These are phyloP conservation scores for Mustela nigripes DNA, from an alignment of 2,113 vertebrate species.

Conservation along the genomic window DNA sequence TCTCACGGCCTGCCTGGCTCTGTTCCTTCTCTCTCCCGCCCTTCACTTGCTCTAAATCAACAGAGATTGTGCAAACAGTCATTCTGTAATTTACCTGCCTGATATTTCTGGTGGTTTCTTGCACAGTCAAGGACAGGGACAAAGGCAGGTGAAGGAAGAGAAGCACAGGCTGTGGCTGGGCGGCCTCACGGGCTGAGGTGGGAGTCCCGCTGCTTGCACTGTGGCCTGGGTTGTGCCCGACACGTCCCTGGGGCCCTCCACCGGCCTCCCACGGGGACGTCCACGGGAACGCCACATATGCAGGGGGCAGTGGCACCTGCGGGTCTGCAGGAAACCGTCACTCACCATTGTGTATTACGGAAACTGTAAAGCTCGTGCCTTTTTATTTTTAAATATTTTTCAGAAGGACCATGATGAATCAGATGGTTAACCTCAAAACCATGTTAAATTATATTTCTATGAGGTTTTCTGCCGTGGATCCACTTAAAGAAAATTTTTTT, in stretches of 20 bases:
- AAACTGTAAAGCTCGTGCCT: background rate
- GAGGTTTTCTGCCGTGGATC: background rate
- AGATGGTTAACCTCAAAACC: background rate
- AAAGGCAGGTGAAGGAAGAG: background rate
- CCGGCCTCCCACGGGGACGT: background rate
- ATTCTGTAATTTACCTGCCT: background rate
- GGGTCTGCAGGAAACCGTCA: background rate
- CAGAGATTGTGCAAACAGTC: background rate
- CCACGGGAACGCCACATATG: accelerated
- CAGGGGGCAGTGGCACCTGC: accelerated
- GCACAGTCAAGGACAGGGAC: background rate
- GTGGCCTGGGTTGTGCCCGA: accelerated
- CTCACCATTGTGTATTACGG: background rate
- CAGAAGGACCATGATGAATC: background rate
- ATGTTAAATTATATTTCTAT: background rate
- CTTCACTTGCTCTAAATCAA: background rate
- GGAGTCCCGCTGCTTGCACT: background rate
- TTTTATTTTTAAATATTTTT: background rate
- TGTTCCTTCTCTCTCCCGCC: background rate
- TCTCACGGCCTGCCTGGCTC: background rate
- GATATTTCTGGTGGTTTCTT: background rate
- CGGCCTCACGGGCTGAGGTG: background rate
- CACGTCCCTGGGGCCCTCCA: background rate
- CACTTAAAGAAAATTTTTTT: background rate
- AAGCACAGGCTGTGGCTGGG: no score